A percentile compares a stretch with the other conserved stretches of the same genome.
Conservation (phyloP, 2,797 vertebrate species). For the Synaphobranchus kaupii region DNA sequence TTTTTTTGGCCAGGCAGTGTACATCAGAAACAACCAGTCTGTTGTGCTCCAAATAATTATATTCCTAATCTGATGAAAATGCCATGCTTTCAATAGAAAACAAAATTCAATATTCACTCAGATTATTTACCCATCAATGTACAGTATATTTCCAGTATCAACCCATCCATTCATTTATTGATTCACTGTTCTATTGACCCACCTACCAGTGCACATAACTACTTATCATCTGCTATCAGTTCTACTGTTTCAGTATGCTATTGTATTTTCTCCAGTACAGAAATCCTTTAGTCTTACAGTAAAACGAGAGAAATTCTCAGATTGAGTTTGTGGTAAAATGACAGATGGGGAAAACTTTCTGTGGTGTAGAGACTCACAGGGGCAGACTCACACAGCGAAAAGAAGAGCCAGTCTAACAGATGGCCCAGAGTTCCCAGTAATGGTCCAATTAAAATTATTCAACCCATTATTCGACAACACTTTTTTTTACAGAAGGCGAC, state of each 20-base stretch:
- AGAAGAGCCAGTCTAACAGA: not conserved
- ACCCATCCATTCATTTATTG: not conserved
- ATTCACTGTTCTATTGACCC: not conserved
- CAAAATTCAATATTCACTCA: not conserved
- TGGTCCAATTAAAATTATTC: not conserved
- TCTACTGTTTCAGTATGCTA: not conserved
- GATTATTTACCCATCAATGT: not conserved
- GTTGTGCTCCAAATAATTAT: not conserved
- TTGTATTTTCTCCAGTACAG: not conserved
- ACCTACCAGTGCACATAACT: not conserved
- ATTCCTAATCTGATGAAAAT: not conserved
- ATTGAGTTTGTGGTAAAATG: not conserved
- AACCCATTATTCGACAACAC: not conserved
- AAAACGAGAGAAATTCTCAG: not conserved
- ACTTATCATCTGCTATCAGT: not conserved
- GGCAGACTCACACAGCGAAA: not conserved
- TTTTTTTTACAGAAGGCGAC: not conserved
- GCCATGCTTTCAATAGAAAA: not conserved
- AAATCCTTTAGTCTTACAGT: not conserved
- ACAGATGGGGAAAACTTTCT: conserved; percentile 16
- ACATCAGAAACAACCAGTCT: not conserved
- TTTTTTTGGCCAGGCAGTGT: too few species aligned
- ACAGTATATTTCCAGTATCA: not conserved
- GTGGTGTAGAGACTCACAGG: not conserved
- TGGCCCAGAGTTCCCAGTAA: not conserved